phyloP scores from a whole-genome alignment of 1,140 invertebrate genomes.

The Trichomalopsis sarcophagae region DNA sequence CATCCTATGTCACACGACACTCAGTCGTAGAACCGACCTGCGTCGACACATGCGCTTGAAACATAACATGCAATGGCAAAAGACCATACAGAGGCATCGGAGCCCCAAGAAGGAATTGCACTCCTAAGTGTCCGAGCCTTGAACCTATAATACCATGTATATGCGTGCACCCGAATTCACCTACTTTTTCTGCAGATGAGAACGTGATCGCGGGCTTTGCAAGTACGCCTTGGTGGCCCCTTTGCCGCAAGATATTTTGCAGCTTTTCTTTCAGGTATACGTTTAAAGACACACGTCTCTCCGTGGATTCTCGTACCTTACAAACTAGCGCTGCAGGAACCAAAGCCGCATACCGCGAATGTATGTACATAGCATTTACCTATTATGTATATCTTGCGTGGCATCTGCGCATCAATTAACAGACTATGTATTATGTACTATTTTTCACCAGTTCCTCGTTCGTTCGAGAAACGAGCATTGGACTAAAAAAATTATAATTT shows the following conservation, averaged over 20 bases:
- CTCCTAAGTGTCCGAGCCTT: constrained; percentile 7
- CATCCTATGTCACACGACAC: constrained; percentile 75
- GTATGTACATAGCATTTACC: no score
- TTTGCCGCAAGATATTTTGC: not conserved
- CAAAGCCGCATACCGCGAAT: not conserved
- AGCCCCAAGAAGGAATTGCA: constrained; percentile 49
- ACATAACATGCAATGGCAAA: constrained; percentile 75
- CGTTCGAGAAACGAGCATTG: no score
- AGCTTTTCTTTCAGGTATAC: not conserved
- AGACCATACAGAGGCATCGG: constrained; percentile 72
- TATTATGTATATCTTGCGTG: no score
- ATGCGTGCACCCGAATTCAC: no score
- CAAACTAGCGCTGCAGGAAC: not conserved
- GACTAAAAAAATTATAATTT: no score
- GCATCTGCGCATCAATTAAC: no score
- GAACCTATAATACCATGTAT: no score
- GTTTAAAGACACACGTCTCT: not conserved
- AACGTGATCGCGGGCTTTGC: not conserved
- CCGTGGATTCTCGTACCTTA: not conserved
- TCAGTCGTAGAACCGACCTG: constrained; percentile 75
- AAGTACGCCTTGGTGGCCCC: not conserved
- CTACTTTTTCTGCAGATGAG: not conserved
- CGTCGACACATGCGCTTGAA: constrained; percentile 75
- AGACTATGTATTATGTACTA: no score
- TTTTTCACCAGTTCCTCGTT: no score